Conservation (phyloP, 1,140 invertebrate genomes). For the Cherax quadricarinatus region DNA sequence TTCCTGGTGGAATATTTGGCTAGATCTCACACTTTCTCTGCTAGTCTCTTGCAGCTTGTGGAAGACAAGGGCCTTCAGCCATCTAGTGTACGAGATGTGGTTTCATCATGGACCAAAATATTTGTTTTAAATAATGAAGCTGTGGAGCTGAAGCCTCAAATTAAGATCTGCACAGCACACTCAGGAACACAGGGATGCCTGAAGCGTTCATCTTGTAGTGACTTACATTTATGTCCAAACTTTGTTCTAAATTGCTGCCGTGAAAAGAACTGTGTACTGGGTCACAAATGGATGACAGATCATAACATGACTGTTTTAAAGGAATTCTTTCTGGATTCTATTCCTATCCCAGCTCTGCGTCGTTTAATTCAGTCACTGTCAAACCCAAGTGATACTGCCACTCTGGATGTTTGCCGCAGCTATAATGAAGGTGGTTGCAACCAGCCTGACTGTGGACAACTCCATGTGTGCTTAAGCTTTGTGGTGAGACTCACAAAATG, state of each 20-base stretch:
- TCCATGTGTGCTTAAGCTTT: conserved; percentile 43
- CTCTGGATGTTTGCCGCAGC: conserved; percentile 24
- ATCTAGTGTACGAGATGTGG: conserved; percentile 7
- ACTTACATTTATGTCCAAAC: conserved; percentile 19
- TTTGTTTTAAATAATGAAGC: conserved; percentile 20
- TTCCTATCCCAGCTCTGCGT: background rate
- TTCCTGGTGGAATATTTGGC: conserved; percentile 16
- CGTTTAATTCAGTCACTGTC: background rate
- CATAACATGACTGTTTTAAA: conserved; percentile 37
- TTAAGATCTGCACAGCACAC: conserved; percentile 19
- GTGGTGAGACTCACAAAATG: conserved; percentile 13
- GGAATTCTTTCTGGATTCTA: background rate
- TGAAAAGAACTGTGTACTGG: conserved; percentile 15
- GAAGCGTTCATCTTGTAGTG: background rate
- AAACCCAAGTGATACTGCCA: background rate
- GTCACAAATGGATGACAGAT: conserved; percentile 34
- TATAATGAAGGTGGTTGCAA: conserved; percentile 25
- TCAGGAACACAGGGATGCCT: conserved; percentile 12
- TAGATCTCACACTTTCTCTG: background rate
- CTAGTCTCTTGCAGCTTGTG: conserved; percentile 7
- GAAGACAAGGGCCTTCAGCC: conserved; percentile 6
- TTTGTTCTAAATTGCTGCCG: conserved; percentile 19
- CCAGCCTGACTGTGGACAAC: background rate
- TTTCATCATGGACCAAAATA: background rate
- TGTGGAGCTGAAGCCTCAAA: conserved; percentile 17